A percentile compares a stretch with the other conserved stretches of the same genome.
Conservation (phyloP, 1,140 invertebrate genomes). For the Triops longicaudatus region DNA sequence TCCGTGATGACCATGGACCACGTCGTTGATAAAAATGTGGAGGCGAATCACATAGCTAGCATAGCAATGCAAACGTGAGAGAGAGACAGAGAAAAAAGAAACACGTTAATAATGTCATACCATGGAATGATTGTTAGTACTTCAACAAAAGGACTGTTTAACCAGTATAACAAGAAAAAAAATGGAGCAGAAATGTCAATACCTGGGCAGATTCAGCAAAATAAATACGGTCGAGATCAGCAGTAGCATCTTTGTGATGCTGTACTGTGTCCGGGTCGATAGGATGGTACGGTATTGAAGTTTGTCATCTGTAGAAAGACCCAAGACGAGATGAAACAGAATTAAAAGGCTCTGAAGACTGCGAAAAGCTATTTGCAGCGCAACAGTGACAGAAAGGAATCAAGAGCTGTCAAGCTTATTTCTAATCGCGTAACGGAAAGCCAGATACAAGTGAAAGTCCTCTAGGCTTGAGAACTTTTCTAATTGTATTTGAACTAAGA, state of each 20-base stretch:
- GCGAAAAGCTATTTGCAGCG: too few relatives aligned
- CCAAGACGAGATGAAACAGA: background rate
- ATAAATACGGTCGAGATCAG: conserved; percentile 49
- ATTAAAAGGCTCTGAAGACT: too few relatives aligned
- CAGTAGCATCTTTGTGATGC: conserved; percentile 48
- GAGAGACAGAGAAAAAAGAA: background rate
- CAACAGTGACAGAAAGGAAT: too few relatives aligned
- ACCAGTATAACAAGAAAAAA: background rate
- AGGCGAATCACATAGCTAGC: conserved; percentile 48
- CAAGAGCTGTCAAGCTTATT: too few relatives aligned
- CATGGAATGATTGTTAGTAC: background rate
- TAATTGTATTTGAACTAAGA: too few relatives aligned
- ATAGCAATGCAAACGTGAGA: conserved; percentile 32
- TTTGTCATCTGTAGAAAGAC: conserved; percentile 24
- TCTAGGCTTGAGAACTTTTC: too few relatives aligned
- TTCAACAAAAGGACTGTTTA: too few relatives aligned
- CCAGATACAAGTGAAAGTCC: too few relatives aligned
- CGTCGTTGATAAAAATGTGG: conserved; percentile 44
- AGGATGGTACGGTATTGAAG: conserved; percentile 36
- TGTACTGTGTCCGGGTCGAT: conserved; percentile 46
- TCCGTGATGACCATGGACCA: conserved; percentile 38
- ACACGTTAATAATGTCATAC: background rate
- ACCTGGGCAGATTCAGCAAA: conserved; percentile 49
- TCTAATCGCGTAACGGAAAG: too few relatives aligned
- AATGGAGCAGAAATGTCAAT: conserved; percentile 19